phyloP scores from a whole-genome alignment of 2,888 invertebrate genomes.

The Mongoloraphidia duomilia region DNA sequence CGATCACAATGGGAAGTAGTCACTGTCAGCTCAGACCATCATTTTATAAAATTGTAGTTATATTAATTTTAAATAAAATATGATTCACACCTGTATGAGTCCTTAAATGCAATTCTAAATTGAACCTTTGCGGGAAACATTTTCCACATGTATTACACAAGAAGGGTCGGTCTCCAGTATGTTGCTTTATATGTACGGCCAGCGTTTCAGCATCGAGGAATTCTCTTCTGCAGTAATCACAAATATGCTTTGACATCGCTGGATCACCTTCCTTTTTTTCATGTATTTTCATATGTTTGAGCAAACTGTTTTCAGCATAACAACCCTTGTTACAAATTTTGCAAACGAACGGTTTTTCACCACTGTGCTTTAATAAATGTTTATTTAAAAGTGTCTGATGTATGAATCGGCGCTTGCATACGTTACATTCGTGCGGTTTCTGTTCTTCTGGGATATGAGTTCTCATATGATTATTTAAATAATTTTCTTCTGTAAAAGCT shows the following conservation, averaged over 20 bases:
- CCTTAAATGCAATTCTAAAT: slow-evolving; percentile 29
- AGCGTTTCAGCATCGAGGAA: slow-evolving; percentile 26
- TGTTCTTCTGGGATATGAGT: slow-evolving; percentile 29
- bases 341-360: slow-evolving; percentile 33
- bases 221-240: slow-evolving; percentile 31
- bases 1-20: too few relatives aligned
- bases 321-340: slow-evolving; percentile 30
- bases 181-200: slow-evolving; percentile 30
- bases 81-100: slow-evolving; percentile 27
- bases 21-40: too few relatives aligned
- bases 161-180: slow-evolving; percentile 30
- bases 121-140: slow-evolving; percentile 30
- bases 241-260: slow-evolving; percentile 29
- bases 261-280: slow-evolving; percentile 32
- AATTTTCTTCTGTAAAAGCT: slow-evolving; percentile 31
- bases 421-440: slow-evolving; percentile 32
- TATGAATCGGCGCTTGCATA: slow-evolving; percentile 32
- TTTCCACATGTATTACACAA: slow-evolving; percentile 31
- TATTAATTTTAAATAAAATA: background rate
- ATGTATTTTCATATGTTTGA: slow-evolving; percentile 33
- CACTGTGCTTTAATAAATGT: slow-evolving; percentile 31
- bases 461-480: slow-evolving; percentile 31
- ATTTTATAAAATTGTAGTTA: background rate
- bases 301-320: slow-evolving; percentile 30
- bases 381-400: slow-evolving; percentile 31